Base-by-base conservation (phyloP, 2,113 vertebrate species). In the Sclerurus mexicanus region DNA sequence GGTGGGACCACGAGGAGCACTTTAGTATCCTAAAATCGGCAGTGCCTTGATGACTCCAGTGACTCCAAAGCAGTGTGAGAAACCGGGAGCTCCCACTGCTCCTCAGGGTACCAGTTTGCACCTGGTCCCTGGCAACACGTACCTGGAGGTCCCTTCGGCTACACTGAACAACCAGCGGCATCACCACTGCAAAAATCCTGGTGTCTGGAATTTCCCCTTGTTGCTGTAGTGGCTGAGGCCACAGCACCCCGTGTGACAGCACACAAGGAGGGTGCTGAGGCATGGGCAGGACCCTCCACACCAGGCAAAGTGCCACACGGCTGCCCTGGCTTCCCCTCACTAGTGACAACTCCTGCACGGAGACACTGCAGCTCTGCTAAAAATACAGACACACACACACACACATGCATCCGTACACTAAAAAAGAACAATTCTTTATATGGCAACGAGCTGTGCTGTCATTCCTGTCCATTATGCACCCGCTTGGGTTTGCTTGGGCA, bases 311-410 rank as follows among this genome's bases (percentile, higher is more conserved):
- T 20, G 72, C 53, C 44, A 14, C 10, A 35, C 5, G 24, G 22
- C 81, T 92, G 93, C 75, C 91, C 91, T 73, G 91, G 63, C 71
- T 49, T 73, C 53, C 89, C 93, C 91, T 68, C 14, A 1, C 71
- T 56, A 69, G 62, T 44, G 83, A 83, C 79, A 92, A 53, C 53
- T 86, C 93, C 92, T 50, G 85, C 79, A 72, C 1, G 6, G 92
- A 83, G 71, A 83, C 53, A 44, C 88, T 83, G 81, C 88, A 64
- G 75, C 85, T 90, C 90, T 69, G 85, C 73, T 93, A 96, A 93
- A 96, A 90, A 90, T 94, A 14, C 56, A 16, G 67, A 89, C 69
- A 62, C 49, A 10, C 46, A 21, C 44, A 46, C 44, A 46, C 44
- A 49, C 87, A 87, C 75, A 96, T 40, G 84, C 68, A 89, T 31